Base-by-base conservation (phyloP, 2,797 vertebrate genomes). In the Parambassis ranga region DNA sequence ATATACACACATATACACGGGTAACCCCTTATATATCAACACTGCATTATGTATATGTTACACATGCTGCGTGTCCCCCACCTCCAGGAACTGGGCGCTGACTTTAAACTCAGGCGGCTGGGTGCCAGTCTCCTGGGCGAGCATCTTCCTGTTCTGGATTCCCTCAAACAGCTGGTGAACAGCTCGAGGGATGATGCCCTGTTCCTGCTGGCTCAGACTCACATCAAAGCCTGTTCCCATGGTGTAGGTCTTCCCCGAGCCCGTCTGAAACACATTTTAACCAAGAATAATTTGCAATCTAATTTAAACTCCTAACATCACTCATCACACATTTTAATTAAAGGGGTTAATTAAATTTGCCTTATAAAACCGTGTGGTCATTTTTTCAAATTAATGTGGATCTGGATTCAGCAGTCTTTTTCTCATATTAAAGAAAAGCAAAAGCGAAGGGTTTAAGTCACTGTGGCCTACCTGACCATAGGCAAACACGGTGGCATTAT, bases 31-130 rank as follows among this genome's bases (percentile, higher is more conserved):
- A n/a, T n/a, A 32, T n/a, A 61, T 42, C 33, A 51, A 31, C 20
- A 33, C 16, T 22, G 10, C 5, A 4, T 13, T n/a, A 22, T 53
- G 50, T 18, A 37, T 43, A 30, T 27, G 16, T 30, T 14, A 27
- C 14, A 68, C 10, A 38, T 10, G 0, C 0, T 42, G 10, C 3
- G 6, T 2, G 15, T 31, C 7, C 1, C 91, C 14, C 78, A 98
- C 97, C 96, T 99, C 97, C 35, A 99, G 90, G 84, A 99, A 99
- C 84, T 99, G 97, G 20, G 97, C 96, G 58, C 94, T 98, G 94
- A 99, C 96, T 97, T 98, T 99, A 81, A 99, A 98, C 73, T 97
- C 96, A 0, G 97, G 96, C 0, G 91, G 91, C 0, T 91, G 87
- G 24, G 62, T 3, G 0, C 94, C 94, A 0, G 77, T 75, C 11